Evolutionary conservation across 2,888 invertebrate genomes (phyloP), one percentile per base, ranked within the genome.

Genomic region (Apantesis nais): DNA sequence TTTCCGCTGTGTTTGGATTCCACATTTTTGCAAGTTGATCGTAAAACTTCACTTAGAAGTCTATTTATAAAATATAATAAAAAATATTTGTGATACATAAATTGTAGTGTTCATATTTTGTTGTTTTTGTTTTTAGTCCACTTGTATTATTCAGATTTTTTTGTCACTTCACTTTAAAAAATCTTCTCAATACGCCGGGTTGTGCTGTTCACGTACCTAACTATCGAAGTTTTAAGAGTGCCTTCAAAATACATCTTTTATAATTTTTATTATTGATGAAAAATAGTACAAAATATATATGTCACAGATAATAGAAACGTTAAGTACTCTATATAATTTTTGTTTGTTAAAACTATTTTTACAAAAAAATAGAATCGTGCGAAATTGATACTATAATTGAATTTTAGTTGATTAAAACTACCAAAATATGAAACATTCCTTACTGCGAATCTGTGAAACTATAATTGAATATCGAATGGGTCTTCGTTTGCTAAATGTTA

Each of bases 1-100:
- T 90, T 68, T 93, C 95, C 85, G 90, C 88, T 78, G 91, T 86
- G 79, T 93, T 93, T 72, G 93, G 93, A 83, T 95, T 95, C 95
- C 95, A 95, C 94, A 95, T 94, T 75, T 81, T 87, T 65, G 34
- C 44, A 63, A 34, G 9, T 22, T 16, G n/a, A 34, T 34, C n/a
- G 48, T 58, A 73, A 19, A 70, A 58, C 44, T 62, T 66, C 63
- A 66, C 65, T 61, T 62, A 22, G 62, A 12, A 60, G 48, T 52
- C 34, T 34, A 34, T 65, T 61, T 14, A 60, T 48, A n/a, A 12
- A 60, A n/a, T n/a, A n/a, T n/a, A n/a, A n/a, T n/a, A n/a, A n/a
- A n/a, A n/a, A n/a, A 64, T 22, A 1, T 25, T 62, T 44, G 37
- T 55, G 9, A 41, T n/a, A 16, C 4, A 39, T 29, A 8, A 55